These are phyloP conservation scores for Mimumesa dahlbomi DNA, from an alignment of 2,888 invertebrate species.

Conservation along the genomic window DNA sequence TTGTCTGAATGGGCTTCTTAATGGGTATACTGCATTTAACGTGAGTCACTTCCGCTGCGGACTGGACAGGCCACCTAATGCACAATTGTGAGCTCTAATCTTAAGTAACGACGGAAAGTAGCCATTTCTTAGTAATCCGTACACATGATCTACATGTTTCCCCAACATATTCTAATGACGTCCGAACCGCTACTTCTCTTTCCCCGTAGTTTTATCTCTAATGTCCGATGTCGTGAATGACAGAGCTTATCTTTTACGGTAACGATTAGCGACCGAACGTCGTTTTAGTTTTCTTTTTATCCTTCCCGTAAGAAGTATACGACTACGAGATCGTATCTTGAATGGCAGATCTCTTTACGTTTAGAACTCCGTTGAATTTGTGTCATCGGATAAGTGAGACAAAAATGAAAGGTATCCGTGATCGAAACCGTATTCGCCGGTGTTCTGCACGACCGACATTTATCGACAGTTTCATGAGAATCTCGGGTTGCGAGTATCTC, in stretches of 20 bases:
- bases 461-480: no score
- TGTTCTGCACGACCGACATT: neutral
- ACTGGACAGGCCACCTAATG: slow-evolving; percentile 42
- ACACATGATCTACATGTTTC: slow-evolving; percentile 37
- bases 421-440: neutral
- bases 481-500: no score
- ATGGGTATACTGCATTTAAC: slow-evolving; percentile 29
- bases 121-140: slow-evolving; percentile 44
- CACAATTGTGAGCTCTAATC: slow-evolving; percentile 39
- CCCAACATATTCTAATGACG: slow-evolving; percentile 37
- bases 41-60: slow-evolving; percentile 57
- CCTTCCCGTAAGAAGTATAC: neutral
- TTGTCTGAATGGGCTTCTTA: slow-evolving; percentile 33
- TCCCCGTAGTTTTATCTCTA: slow-evolving; percentile 19
- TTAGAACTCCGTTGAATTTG: slow-evolving; percentile 7
- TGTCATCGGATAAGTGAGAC: slow-evolving; percentile 25
- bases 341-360: neutral
- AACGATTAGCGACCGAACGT: slow-evolving; percentile 9
- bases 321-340: neutral
- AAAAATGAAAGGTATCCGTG: slow-evolving; percentile 21
- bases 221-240: slow-evolving; percentile 3
- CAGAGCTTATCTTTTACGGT: slow-evolving; percentile 21
- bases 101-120: slow-evolving; percentile 13
- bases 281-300: neutral
- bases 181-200: slow-evolving; percentile 14